Evolutionary conservation across 1,140 invertebrate species (phyloP).

Genomic region (Asbolus verrucosus): DNA sequence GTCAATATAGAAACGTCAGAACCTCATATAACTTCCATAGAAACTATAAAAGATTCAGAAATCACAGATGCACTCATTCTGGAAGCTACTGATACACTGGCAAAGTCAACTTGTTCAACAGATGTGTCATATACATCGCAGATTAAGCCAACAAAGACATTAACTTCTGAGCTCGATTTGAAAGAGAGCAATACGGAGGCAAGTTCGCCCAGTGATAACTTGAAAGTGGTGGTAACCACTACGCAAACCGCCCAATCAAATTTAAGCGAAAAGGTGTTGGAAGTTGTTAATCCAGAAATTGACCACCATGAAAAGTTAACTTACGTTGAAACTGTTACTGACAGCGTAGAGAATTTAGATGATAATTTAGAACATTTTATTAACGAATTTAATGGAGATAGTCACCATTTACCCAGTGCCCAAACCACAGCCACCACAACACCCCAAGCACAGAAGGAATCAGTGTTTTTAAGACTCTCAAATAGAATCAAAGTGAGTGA

Average conservation of each 20-base stretch:
- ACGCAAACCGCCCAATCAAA: slow-evolving; percentile 12
- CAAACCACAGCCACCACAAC: slow-evolving; percentile 57
- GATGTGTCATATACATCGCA: slow-evolving; percentile 47
- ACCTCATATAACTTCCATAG: neutral
- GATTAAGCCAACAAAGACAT: slow-evolving; percentile 64
- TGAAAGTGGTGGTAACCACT: neutral
- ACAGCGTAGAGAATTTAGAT: slow-evolving; percentile 47
- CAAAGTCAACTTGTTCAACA: slow-evolving; percentile 32
- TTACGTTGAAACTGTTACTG: slow-evolving; percentile 56
- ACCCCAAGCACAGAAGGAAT: slow-evolving; percentile 86
- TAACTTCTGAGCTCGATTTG: slow-evolving; percentile 48
- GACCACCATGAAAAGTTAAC: neutral
- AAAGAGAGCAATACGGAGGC: slow-evolving; percentile 8
- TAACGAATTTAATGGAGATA: slow-evolving; percentile 57
- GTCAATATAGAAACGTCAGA: slow-evolving; percentile 30
- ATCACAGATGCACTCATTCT: slow-evolving; percentile 8
- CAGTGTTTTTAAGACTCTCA: slow-evolving; percentile 92
- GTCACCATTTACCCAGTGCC: slow-evolving; percentile 42
- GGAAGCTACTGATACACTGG: neutral
- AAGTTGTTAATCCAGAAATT: slow-evolving; percentile 6
- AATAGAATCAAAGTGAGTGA: slow-evolving; percentile 93
- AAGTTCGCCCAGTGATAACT: neutral
- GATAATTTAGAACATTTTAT: slow-evolving; percentile 65
- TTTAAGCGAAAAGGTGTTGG: slow-evolving; percentile 4
- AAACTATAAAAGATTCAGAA: slow-evolving; percentile 1